Conservation (phyloP, 2,888 invertebrate species). For the Digitonthophagus gazella region DNA sequence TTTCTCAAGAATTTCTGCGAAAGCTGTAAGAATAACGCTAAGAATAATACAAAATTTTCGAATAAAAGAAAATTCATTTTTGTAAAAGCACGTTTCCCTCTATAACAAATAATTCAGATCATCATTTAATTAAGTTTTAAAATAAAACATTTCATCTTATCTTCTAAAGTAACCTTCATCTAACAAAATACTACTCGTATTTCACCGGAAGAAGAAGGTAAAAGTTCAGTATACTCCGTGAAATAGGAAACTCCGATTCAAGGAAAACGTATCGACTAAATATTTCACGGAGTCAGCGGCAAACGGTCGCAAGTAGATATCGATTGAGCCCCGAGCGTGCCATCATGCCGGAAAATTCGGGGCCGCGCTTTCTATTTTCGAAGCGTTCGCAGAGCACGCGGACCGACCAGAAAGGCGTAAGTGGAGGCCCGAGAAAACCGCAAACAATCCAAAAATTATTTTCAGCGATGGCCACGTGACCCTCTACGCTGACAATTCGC, state of each 20-base stretch:
- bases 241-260: not conserved
- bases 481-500: constrained; percentile 35
- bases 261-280: not conserved
- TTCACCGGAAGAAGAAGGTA: not conserved
- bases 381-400: constrained; percentile 1
- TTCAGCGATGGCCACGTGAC: constrained; percentile 35
- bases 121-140: no score
- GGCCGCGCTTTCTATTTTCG: not conserved
- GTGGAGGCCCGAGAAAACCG: constrained; percentile 10
- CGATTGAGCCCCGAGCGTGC: not conserved
- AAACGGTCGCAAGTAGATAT: not conserved
- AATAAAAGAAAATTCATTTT: no score
- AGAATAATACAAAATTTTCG: no score
- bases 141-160: no score
- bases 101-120: no score
- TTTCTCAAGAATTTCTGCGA: no score
- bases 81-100: no score
- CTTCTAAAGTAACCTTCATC: not conserved
- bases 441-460: constrained; percentile 30
- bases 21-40: no score
- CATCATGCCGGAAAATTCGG: not conserved
- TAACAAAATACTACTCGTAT: not conserved
- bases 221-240: not conserved
- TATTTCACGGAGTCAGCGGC: not conserved
- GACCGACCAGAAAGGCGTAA: not conserved